phyloP scores from a whole-genome alignment of 2,797 vertebrate genomes.

The Xyrichtys novacula region DNA sequence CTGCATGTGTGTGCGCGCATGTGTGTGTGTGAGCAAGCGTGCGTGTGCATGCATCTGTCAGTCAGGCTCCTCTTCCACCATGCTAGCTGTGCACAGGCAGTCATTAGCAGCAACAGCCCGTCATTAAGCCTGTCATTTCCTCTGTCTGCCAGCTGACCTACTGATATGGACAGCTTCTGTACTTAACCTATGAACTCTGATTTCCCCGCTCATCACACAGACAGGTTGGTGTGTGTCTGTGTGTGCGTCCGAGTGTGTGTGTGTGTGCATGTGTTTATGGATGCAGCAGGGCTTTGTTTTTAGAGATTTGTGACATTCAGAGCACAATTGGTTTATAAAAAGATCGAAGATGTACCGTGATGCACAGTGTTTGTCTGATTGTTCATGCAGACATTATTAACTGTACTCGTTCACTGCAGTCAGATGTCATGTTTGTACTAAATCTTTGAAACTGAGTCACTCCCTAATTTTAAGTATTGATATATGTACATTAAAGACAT shows the following conservation, averaged over 20 bases:
- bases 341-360: background rate
- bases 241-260: constrained; percentile 6
- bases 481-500: no score
- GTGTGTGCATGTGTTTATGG: constrained; percentile 4
- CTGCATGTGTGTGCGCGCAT: constrained; percentile 42
- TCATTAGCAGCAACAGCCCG: constrained; percentile 77
- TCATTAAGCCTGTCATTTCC: constrained; percentile 81
- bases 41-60: constrained; percentile 52
- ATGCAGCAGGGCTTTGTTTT: constrained; percentile 5
- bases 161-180: constrained; percentile 74
- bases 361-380: background rate
- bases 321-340: background rate
- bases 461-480: no score
- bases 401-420: no score
- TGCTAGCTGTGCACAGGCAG: constrained; percentile 52
- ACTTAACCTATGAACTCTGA: constrained; percentile 73
- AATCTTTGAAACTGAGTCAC: no score
- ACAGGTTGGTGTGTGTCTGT: constrained; percentile 9
- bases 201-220: constrained; percentile 29
- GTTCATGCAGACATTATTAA: background rate
- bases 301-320: background rate
- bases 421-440: background rate
- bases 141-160: constrained; percentile 72
- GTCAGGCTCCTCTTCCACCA: constrained; percentile 53
- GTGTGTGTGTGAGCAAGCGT: constrained; percentile 19